Base-by-base conservation (phyloP, 2,113 vertebrate genomes). In the Motacilla tschutschensis region DNA sequence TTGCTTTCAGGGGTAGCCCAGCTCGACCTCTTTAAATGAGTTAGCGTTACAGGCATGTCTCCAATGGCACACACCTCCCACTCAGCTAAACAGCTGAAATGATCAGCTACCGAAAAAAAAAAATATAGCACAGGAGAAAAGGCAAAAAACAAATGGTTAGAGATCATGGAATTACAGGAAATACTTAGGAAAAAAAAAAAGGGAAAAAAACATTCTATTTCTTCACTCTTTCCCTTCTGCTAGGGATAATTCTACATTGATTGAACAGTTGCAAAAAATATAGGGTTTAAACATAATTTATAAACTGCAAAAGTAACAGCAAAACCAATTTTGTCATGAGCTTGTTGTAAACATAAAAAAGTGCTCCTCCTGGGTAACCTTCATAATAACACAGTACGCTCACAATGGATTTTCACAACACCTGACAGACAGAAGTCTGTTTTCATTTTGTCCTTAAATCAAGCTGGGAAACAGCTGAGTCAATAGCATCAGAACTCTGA, bases 121-220 rank as follows among this genome's bases (percentile, higher is more conserved):
- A 50, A n/a, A n/a, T n/a, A 26, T 3, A 29, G 4, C 7, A 31
- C 4, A 47, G 22, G 20, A 79, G 43, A 64, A 44, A 73, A 69
- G 63, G 12, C 4, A 13, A 20, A 44, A 44, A 50, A 62, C 0
- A 59, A 70, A 35, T 2, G 2, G 25, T 22, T 35, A 63, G 29
- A 65, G 29, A 70, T 33, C 26, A 78, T 2, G 8, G n/a, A 80
- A 67, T 58, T 72, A 40, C 4, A 62, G 15, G 17, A 89, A 22
- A 38, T 24, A 40, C 5, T 54, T 24, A 65, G 21, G 1, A 2
- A 7, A 17, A 54, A 46, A 33, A 66, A 36, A 7, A 1, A 0
- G 0, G 7, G 18, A 51, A 50, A 20, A 19, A 62, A 14, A 0
- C 3, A 50, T 35, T 40, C 22, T 24, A 62, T 15, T 74, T 51